A percentile compares a stretch with the other conserved stretches of the same genome.
Evolutionary conservation across 2,113 vertebrate species (phyloP).

Genomic region (Aleadryas rufinucha): DNA sequence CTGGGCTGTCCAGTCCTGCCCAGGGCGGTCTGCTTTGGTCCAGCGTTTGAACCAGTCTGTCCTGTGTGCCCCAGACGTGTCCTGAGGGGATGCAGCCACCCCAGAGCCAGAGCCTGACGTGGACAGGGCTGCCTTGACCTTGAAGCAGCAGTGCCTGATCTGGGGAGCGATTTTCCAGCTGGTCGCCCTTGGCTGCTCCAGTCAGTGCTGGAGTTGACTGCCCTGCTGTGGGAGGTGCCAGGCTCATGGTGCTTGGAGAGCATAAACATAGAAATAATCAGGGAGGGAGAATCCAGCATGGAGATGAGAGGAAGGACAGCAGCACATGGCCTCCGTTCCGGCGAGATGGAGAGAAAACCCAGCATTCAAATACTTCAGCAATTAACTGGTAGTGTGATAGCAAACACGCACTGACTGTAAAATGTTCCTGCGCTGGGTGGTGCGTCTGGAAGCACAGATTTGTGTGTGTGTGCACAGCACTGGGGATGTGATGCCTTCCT

Average conservation of each 20-base stretch:
- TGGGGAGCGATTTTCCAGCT: conserved; percentile 12
- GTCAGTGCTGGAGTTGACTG: background rate
- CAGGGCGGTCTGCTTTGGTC: background rate
- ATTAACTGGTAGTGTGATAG: conserved; percentile 3
- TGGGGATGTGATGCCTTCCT: background rate
- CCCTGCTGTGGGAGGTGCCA: background rate
- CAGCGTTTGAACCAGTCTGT: background rate
- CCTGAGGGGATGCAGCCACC: background rate
- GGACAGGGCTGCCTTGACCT: background rate
- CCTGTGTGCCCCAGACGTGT: background rate
- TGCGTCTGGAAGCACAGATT: background rate
- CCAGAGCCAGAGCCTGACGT: background rate
- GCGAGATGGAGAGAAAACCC: background rate
- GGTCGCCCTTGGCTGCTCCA: background rate
- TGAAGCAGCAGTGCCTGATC: background rate
- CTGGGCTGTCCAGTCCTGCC: background rate
- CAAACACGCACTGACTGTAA: background rate
- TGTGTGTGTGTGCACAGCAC: background rate
- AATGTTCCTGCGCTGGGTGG: accelerated
- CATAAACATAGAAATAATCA: background rate
- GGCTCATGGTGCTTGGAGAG: background rate
- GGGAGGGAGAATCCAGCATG: background rate
- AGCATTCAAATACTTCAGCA: background rate
- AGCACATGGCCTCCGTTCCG: background rate
- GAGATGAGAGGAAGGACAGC: background rate